phyloP scores from a whole-genome alignment of 2,113 vertebrate species.

The Prunella himalayana region DNA sequence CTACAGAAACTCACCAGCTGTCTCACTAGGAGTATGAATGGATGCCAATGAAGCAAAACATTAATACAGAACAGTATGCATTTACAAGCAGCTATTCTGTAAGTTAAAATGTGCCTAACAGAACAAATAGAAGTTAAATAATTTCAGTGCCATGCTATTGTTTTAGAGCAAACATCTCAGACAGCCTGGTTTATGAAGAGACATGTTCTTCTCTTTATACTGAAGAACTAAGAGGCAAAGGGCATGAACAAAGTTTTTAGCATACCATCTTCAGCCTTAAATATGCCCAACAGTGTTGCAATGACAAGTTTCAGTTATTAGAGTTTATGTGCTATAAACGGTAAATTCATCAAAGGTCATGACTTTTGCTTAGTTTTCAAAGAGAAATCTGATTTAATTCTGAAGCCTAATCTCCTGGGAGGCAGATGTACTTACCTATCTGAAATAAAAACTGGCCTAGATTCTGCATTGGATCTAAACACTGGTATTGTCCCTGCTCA shows the following conservation, averaged over 20 bases:
- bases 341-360: neutral
- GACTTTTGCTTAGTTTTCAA: neutral
- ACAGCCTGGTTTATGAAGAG: neutral
- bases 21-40: neutral
- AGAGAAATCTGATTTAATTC: neutral
- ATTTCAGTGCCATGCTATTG: neutral
- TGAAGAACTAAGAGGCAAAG: neutral
- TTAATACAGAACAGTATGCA: neutral
- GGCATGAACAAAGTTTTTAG: neutral
- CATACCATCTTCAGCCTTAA: neutral
- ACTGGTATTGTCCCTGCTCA: neutral
- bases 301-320: neutral
- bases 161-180: neutral
- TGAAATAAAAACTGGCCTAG: neutral
- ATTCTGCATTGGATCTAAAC: neutral
- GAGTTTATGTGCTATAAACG: neutral
- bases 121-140: neutral
- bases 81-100: fast-evolving
- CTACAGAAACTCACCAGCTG: neutral
- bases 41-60: neutral
- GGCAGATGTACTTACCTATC: neutral
- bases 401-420: neutral
- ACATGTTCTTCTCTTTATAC: neutral
- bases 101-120: neutral
- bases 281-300: neutral